These are phyloP conservation scores for Platysteira castanea DNA, from an alignment of 2,113 vertebrate genomes.

Conservation along the genomic window DNA sequence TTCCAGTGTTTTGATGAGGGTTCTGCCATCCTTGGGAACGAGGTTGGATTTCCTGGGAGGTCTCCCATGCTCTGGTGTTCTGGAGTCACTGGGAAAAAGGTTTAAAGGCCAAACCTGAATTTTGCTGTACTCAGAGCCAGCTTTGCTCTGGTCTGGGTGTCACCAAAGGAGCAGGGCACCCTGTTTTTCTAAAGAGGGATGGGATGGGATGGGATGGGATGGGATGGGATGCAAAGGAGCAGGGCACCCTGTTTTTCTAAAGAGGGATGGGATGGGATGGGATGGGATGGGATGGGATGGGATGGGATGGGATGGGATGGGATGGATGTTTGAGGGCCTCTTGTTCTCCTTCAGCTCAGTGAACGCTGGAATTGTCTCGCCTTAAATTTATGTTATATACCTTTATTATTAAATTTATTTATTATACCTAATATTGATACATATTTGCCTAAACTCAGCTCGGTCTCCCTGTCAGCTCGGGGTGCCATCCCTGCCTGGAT, in stretches of 20 bases:
- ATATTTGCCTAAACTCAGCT: not conserved
- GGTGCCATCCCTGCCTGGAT: not conserved
- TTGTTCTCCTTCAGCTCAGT: not conserved
- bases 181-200: not conserved
- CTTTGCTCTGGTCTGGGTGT: not conserved
- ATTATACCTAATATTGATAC: accelerated
- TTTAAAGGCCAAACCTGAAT: not conserved
- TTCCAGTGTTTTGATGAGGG: not conserved
- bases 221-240: no score
- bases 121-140: not conserved
- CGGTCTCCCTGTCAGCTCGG: not conserved
- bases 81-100: not conserved
- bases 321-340: accelerated
- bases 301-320: no score
- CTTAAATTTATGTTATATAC: no score
- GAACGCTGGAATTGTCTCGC: not conserved
- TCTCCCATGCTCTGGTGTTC: not conserved
- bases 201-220: no score
- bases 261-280: no score
- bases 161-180: not conserved
- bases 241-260: not conserved
- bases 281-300: no score
- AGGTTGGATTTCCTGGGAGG: not conserved
- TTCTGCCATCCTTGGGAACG: not conserved
- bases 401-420: not conserved